Conservation (phyloP, 2,113 vertebrate species). For the Castor canadensis region DNA sequence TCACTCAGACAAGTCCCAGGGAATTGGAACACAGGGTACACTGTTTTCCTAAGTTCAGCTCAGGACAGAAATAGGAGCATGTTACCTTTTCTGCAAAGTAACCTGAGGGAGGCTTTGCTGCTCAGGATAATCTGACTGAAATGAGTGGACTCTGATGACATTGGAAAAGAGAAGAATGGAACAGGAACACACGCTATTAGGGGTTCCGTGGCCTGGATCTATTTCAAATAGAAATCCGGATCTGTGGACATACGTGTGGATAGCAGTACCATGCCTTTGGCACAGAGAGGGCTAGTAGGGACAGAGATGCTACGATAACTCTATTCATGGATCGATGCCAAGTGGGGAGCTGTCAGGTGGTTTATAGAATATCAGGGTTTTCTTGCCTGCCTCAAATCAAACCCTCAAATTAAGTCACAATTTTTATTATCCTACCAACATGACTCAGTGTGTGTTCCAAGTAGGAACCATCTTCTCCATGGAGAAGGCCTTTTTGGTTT, state of each 20-base stretch:
- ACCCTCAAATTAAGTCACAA: background rate
- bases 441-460: background rate
- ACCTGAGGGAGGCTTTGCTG: background rate
- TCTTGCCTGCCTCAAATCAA: background rate
- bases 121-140: background rate
- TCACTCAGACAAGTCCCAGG: background rate
- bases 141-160: background rate
- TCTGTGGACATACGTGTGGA: background rate
- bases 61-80: background rate
- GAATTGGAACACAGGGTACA: rapidly evolving
- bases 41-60: background rate
- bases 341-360: background rate
- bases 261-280: background rate
- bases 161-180: background rate
- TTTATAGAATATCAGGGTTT: background rate
- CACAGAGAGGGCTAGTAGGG: background rate
- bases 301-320: background rate
- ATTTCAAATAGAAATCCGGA: background rate
- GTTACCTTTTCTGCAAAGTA: background rate
- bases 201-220: background rate
- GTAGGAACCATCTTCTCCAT: background rate
- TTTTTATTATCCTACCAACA: background rate
- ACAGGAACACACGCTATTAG: background rate
- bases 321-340: too few species aligned
- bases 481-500: background rate